phyloP scores from a whole-genome alignment of 1,140 invertebrate genomes.

The Manduca sexta region DNA sequence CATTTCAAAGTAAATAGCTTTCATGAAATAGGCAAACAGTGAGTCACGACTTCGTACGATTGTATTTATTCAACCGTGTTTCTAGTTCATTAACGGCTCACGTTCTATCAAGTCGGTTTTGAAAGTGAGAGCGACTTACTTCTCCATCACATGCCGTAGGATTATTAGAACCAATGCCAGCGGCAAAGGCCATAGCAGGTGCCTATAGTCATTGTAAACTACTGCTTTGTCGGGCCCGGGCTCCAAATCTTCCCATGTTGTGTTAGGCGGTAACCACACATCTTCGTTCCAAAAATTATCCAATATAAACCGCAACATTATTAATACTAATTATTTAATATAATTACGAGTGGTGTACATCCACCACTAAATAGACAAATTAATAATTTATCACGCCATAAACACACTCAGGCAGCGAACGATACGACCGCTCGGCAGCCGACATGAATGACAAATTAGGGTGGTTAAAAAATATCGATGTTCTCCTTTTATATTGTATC shows the following conservation, averaged over 20 bases:
- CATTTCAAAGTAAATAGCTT: neutral
- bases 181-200: slow-evolving; percentile 87
- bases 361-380: slow-evolving; percentile 13
- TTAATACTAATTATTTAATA: slow-evolving; percentile 20
- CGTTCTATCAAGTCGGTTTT: slow-evolving; percentile 1
- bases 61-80: slow-evolving; percentile 13
- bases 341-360: slow-evolving; percentile 7
- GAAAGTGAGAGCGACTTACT: slow-evolving; percentile 74
- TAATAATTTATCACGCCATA: slow-evolving; percentile 32
- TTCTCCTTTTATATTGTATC: too few relatives aligned
- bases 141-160: slow-evolving; percentile 85
- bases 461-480: too few relatives aligned
- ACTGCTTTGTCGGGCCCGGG: slow-evolving; percentile 84
- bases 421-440: slow-evolving; percentile 18
- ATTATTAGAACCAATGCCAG: slow-evolving; percentile 84
- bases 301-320: slow-evolving; percentile 58
- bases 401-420: slow-evolving; percentile 33
- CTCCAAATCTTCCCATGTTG: slow-evolving; percentile 89
- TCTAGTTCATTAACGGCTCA: slow-evolving; percentile 8
- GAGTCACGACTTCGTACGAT: slow-evolving; percentile 9
- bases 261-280: slow-evolving; percentile 92
- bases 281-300: slow-evolving; percentile 86
- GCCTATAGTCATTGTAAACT: slow-evolving; percentile 86
- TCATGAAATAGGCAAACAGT: slow-evolving; percentile 3
- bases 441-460: slow-evolving; percentile 8